Evolutionary conservation across 2,888 invertebrate genomes (phyloP), one percentile per base, ranked within the genome.

Genomic region (Lysandra bellargus): DNA sequence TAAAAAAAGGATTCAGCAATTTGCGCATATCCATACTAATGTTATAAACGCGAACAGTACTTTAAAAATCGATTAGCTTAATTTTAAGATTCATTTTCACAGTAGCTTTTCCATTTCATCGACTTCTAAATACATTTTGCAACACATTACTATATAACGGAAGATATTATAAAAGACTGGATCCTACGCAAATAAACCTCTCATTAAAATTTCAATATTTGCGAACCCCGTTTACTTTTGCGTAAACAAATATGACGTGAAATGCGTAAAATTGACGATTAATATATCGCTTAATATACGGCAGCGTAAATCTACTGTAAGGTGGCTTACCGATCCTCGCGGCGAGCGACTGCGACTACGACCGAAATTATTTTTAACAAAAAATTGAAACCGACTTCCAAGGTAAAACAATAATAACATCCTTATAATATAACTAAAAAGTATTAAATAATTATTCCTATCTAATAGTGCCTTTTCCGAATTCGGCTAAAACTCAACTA

Each of bases 171-270:
- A 49, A 30, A 64, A 64, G 30, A 30, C 23, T n/a, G 23, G 64
- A 30, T 17, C 69, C 37, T 33, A 69, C 33, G 69, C 33, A 69
- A 69, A 69, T 37, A 69, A 69, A 37, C 14, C 14, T 69, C 33
- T 23, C 75, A 75, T 75, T 75, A 49, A 75, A 49, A 75, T 75
- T 75, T 44, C 44, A 75, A 44, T 44, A 49, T 75, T 75, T 75
- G 44, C 44, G 14, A 49, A 75, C 12, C 44, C 44, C 44, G 44
- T 75, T 75, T 44, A 75, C 44, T 49, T 44, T 44, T 14, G 44
- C 75, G 49, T 75, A 44, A 75, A 23, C 75, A 75, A 75, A 75
- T 75, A 75, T 75, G 49, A 75, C 33, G 33, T 69, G 69, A 37
- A 37, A 14, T 37, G 69, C 69, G 69, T 69, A 69, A 69, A 69